Conservation (phyloP, 2,888 invertebrate genomes). For the Metalampra italica region DNA sequence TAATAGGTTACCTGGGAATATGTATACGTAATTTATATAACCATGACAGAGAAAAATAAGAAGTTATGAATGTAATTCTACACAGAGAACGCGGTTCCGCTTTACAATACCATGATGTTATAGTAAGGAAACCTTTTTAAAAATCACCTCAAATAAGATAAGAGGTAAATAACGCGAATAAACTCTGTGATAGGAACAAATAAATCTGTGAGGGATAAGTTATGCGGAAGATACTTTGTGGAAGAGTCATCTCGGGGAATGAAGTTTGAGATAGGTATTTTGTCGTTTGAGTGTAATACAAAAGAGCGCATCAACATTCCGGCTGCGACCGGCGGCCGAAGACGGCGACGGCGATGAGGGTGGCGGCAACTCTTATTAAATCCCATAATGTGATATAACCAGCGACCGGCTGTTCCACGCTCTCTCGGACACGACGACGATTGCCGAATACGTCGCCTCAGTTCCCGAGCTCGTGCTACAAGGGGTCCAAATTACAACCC, state of each 20-base stretch:
- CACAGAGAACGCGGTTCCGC: no score
- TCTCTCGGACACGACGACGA: slow-evolving; percentile 32
- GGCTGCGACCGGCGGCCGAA: slow-evolving; percentile 22
- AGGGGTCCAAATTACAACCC: slow-evolving; percentile 52
- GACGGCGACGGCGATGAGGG: slow-evolving; percentile 15
- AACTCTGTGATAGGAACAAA: slow-evolving; percentile 21
- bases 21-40: no score
- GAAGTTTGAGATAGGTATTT: slow-evolving; percentile 31
- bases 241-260: slow-evolving; percentile 36
- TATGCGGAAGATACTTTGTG: slow-evolving; percentile 46
- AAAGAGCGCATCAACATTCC: slow-evolving; percentile 46
- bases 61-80: slow-evolving; percentile 21
- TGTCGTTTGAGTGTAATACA: slow-evolving; percentile 39
- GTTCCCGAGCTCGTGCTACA: slow-evolving; percentile 31
- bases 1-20: no score
- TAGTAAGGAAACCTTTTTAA: no score
- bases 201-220: slow-evolving; percentile 49
- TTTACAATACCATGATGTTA: no score
- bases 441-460: slow-evolving; percentile 23
- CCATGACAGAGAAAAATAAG: slow-evolving; percentile 15
- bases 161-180: slow-evolving; percentile 22
- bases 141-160: no score
- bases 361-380: slow-evolving; percentile 41
- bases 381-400: slow-evolving; percentile 35
- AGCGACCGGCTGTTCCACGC: slow-evolving; percentile 20